Percentiles rank a stretch among this genome's conserved stretches.
phyloP scores from a whole-genome alignment of 2,113 vertebrate genomes.

The Lates calcarifer region DNA sequence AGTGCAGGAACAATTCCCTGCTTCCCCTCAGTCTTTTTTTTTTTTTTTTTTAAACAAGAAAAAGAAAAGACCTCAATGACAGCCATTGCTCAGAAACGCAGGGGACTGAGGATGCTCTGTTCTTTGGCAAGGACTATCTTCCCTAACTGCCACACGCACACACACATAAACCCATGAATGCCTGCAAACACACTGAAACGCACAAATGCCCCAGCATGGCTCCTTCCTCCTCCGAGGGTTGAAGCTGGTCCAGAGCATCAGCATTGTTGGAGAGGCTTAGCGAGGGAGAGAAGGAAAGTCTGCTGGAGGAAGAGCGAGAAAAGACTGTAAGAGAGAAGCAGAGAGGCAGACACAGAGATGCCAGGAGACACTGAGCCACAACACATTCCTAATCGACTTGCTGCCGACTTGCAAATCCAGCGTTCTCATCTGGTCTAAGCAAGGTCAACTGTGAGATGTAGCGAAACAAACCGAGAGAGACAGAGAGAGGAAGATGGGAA shows the following conservation, averaged over 20 bases:
- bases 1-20: conserved; percentile 58
- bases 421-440: conserved; percentile 62
- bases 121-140: conserved; percentile 51
- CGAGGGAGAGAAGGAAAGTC: conserved; percentile 56
- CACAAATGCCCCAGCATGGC: conserved; percentile 63
- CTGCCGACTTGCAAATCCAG: conserved; percentile 72
- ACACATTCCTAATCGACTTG: conserved; percentile 65
- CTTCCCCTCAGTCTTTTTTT: conserved; percentile 44
- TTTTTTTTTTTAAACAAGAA: conserved; percentile 13
- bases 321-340: conserved; percentile 39
- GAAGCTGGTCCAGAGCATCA: conserved; percentile 64
- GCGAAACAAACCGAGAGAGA: conserved; percentile 60
- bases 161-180: conserved; percentile 29
- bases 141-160: conserved; percentile 43
- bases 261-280: conserved; percentile 67
- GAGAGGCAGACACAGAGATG: conserved; percentile 57
- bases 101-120: conserved; percentile 49
- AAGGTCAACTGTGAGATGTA: conserved; percentile 65
- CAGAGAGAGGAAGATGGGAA: conserved; percentile 37
- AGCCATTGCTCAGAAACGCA: conserved; percentile 50
- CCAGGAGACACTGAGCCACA: conserved; percentile 61
- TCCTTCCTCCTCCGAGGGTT: conserved; percentile 59
- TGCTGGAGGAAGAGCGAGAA: conserved; percentile 31
- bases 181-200: conserved; percentile 45
- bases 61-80: conserved; percentile 61